These are phyloP conservation scores for Aurelia coerulea DNA, from an alignment of 30 jellyfish, hydroid and myxozoan genomes.

Conservation along the genomic window DNA sequence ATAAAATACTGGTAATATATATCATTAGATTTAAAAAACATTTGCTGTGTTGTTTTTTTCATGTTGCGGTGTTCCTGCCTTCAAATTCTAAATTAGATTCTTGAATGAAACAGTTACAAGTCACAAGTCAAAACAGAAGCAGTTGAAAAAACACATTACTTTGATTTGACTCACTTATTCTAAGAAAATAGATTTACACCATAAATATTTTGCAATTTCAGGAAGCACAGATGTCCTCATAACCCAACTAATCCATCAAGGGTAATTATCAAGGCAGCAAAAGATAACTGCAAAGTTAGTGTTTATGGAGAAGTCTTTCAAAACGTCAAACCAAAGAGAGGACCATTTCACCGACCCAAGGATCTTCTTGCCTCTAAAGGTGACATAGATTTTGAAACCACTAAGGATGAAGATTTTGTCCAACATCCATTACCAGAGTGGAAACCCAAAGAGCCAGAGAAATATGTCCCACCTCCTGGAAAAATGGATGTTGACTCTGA, in stretches of 20 bases:
- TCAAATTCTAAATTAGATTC: no score
- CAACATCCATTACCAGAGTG: constrained; percentile 33
- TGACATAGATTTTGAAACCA: constrained; percentile 29
- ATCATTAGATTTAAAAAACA: no score
- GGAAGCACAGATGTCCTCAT: constrained; percentile 85
- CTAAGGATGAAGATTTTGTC: constrained; percentile 35
- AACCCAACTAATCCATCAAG: constrained; percentile 51
- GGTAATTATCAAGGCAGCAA: constrained; percentile 58
- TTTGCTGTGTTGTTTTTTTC: no score
- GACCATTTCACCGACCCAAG: constrained; percentile 61
- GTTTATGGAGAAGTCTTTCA: constrained; percentile 70
- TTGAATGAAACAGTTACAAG: no score
- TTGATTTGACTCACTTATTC: no score
- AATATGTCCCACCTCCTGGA: constrained; percentile 57
- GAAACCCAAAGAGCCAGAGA: constrained; percentile 40
- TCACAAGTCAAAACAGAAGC: no score
- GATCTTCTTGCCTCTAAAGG: constrained; percentile 61
- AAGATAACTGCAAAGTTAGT: constrained; percentile 60
- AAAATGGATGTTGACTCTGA: constrained; percentile 66
- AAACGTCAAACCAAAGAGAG: constrained; percentile 52
- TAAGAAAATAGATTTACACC: no score
- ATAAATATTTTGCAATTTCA: background rate
- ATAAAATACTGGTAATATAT: no score
- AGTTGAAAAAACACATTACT: no score
- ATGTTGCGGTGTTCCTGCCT: no score